phyloP scores from a whole-genome alignment of 2,797 vertebrate genomes.

The Peromyscus attwateri region DNA sequence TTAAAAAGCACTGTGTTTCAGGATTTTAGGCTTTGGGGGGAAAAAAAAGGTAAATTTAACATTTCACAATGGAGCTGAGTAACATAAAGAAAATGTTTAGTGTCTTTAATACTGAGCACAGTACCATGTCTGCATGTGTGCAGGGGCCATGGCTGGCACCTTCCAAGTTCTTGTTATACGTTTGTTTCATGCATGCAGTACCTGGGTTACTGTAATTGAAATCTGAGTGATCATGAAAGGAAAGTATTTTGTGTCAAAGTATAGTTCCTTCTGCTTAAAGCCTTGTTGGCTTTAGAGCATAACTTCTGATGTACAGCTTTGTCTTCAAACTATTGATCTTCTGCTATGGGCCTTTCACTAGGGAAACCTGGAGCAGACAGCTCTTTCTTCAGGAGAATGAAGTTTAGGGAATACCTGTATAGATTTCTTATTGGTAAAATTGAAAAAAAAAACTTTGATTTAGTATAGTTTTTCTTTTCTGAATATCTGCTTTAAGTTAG shows the following conservation, averaged over 20 bases:
- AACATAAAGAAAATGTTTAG: slow-evolving; percentile 58
- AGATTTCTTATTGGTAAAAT: not conserved
- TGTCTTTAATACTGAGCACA: slow-evolving; percentile 75
- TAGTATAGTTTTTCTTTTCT: not conserved
- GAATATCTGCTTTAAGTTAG: not conserved
- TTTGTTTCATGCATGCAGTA: slow-evolving; percentile 78
- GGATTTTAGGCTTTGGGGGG: slow-evolving; percentile 71
- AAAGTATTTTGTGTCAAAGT: slow-evolving; percentile 41
- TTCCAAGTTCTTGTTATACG: slow-evolving; percentile 81
- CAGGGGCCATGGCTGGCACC: slow-evolving; percentile 62
- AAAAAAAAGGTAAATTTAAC: slow-evolving; percentile 25
- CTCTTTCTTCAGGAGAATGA: slow-evolving; percentile 57
- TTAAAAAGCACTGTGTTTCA: slow-evolving; percentile 44
- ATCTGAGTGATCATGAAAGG: slow-evolving; percentile 67
- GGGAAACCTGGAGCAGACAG: not conserved
- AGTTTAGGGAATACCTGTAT: not conserved
- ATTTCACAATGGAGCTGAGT: slow-evolving; percentile 16
- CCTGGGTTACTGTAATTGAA: slow-evolving; percentile 75
- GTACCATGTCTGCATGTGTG: not conserved
- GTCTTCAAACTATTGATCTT: not conserved
- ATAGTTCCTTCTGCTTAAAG: slow-evolving; percentile 17
- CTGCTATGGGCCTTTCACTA: not conserved
- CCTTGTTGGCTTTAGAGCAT: slow-evolving; percentile 34
- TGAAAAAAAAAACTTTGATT: not conserved
- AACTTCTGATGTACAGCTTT: not conserved